Evolutionary conservation across 2,888 invertebrate genomes (phyloP), one percentile per base, ranked within the genome.

Genomic region (Spisula solida): DNA sequence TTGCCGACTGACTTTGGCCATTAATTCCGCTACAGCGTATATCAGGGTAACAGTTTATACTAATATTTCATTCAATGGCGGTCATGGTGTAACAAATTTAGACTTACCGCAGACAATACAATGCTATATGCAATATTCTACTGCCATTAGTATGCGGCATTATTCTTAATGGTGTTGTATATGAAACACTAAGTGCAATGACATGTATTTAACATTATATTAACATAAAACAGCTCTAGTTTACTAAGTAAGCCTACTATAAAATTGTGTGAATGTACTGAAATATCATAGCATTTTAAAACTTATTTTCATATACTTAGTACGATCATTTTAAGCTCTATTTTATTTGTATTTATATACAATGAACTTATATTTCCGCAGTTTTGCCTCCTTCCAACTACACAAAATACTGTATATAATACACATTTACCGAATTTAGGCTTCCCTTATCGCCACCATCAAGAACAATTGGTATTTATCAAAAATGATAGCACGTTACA

Each of bases 401-500:
- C 25, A 66, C 60, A 12, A 66, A 66, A 25, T 66, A n/a, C n/a
- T n/a, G 60, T 66, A 66, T 25, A 66, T 25, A 66, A n/a, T n/a
- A 66, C 60, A 66, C 12, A 51, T 41, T 51, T 51, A 51, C 51
- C 51, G 16, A 51, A 66, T 66, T 66, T 66, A 66, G 60, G 5
- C 51, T 66, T 0, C 60, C n/a, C 29, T 75, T 75, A 75, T 75
- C 75, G 8, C 25, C 14, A 8, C 29, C 16, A 75, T 75, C 34
- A 31, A 75, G 75, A 75, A 75, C 25, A 75, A 75, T 75, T 75
- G 29, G 75, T 75, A 6, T 75, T 75, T 75, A 75, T 75, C 34
- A 34, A 31, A 6, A 5, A 75, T 18, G 75, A 75, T 75, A 75
- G 31, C 75, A 5, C 25, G 31, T 75, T 31, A 75, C 75, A 75